Evolutionary conservation across 2,113 vertebrate genomes (phyloP).

Genomic region (Thymallus thymallus): DNA sequence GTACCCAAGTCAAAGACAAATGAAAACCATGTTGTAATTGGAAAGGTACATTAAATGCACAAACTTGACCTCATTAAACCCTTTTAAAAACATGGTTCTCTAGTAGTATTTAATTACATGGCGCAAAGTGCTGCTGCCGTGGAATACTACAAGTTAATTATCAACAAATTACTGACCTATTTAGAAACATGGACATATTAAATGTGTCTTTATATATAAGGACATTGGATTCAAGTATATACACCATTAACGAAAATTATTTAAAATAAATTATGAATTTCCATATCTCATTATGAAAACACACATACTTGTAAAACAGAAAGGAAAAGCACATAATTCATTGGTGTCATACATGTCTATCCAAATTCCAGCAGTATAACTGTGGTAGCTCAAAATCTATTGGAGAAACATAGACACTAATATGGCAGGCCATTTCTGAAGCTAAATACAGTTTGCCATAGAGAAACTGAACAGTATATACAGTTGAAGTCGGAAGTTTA

Average conservation of each 20-base stretch:
- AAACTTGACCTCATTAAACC: constrained; percentile 22
- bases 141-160: constrained; percentile 47
- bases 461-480: constrained; percentile 33
- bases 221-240: constrained; percentile 68
- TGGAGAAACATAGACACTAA: constrained; percentile 34
- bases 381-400: constrained; percentile 23
- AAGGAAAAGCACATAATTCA: constrained; percentile 69
- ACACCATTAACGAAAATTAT: constrained; percentile 60
- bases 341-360: constrained; percentile 67
- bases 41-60: constrained; percentile 31
- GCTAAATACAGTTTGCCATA: constrained; percentile 38
- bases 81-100: constrained; percentile 27
- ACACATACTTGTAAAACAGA: constrained; percentile 51
- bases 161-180: constrained; percentile 59
- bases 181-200: constrained; percentile 63
- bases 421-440: constrained; percentile 32
- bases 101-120: constrained; percentile 35
- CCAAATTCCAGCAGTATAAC: constrained; percentile 59
- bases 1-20: background rate
- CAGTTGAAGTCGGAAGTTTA: too few relatives aligned
- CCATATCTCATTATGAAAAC: constrained; percentile 57
- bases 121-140: constrained; percentile 23
- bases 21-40: constrained; percentile 4
- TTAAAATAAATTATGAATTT: constrained; percentile 57
- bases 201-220: constrained; percentile 57